Evolutionary conservation across 1,140 invertebrate species (phyloP).

Genomic region (Archivesica marissinica): DNA sequence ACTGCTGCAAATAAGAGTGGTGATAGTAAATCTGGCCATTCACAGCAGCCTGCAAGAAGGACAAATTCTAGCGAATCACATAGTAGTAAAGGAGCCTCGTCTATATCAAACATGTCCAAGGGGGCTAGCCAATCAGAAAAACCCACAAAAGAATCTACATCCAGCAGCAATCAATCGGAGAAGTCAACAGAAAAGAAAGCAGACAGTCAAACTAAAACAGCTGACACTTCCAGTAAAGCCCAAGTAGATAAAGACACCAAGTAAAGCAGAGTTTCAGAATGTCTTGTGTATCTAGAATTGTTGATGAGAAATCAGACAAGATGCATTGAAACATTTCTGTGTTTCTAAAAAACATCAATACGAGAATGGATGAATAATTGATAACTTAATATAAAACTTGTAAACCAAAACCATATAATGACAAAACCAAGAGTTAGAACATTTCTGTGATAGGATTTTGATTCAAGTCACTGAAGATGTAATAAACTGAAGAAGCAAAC

Average conservation of each 20-base stretch:
- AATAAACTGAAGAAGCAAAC: too few species aligned
- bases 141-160: conserved; percentile 10
- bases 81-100: conserved; percentile 8
- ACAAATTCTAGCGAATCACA: conserved; percentile 22
- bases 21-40: conserved; percentile 44
- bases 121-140: conserved; percentile 14
- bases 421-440: neutral
- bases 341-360: neutral
- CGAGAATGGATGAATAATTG: neutral
- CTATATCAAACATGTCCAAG: conserved; percentile 10
- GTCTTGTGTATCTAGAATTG: too few species aligned
- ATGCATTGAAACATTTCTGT: neutral
- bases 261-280: neutral
- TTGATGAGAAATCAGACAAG: neutral
- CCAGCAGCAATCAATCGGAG: neutral
- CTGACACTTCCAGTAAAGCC: neutral
- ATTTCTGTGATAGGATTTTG: conserved; percentile 11
- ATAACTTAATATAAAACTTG: neutral
- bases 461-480: too few species aligned
- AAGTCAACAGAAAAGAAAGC: conserved; percentile 44
- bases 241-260: conserved; percentile 15
- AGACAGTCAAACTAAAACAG: conserved; percentile 16
- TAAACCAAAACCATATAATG: too few species aligned
- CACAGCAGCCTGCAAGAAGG: conserved; percentile 41
- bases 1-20: conserved; percentile 43